Evolutionary conservation across 2,888 invertebrate genomes (phyloP), one percentile per base, ranked within the genome.

Genomic region (Physocephala rufipes): DNA sequence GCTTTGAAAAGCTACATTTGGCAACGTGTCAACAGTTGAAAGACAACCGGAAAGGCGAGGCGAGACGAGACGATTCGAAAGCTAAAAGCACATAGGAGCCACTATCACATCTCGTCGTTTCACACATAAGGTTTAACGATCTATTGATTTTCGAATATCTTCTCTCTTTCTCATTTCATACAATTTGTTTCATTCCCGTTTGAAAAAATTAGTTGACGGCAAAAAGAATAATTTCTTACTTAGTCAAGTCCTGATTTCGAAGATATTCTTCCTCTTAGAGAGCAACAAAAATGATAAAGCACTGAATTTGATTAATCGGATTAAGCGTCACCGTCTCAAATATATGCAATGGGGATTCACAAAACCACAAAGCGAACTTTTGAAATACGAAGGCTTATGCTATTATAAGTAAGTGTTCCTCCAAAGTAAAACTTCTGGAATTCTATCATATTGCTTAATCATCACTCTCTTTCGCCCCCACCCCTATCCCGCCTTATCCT

Each of bases 151-250:
- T 51, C n/a, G 16, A 16, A 16, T 51, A 15, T 47, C 12, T 47
- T 16, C 16, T 9, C 26, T 65, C 26, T 19, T 47, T 12, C 13
- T 43, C 49, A 13, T 4, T 5, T 5, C 30, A 0, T n/a, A 12
- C 1, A 7, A 28, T 47, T 43, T 47, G 2, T 13, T 15, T 28
- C 47, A 16, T 7, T 15, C 55, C 12, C 19, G 24, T 13, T n/a
- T n/a, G n/a, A n/a, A n/a, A n/a, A n/a, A n/a, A n/a, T n/a, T 19
- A 82, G 83, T 80, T 73, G 81, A 82, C 4, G 73, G 77, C 0
- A 75, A 79, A 4, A 76, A 76, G 55, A 79, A 82, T 69, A 73
- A 79, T 71, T 74, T 73, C 21, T 76, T 79, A 16, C 81, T 79
- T 63, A 77, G 77, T 30, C 76, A 77, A 1, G 79, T 79, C 1